Conservation (phyloP, 53 echinoderm and acorn worm genomes). For the Henricia sp. region DNA sequence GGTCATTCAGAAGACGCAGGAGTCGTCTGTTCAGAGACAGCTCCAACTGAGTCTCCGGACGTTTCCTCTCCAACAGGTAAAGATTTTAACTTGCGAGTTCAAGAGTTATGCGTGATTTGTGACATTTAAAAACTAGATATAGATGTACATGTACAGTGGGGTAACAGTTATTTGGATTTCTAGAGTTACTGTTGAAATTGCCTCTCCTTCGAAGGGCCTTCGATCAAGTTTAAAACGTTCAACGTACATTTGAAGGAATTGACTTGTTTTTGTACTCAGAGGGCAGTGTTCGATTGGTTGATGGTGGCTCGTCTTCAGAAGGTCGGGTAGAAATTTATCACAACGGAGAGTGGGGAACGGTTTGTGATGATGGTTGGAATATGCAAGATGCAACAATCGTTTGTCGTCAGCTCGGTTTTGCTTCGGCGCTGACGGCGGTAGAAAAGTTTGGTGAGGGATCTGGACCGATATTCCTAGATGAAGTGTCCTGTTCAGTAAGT, state of each 20-base stretch:
- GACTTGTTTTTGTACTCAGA: too few species aligned
- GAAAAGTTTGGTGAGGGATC: not conserved
- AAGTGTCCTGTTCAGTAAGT: not conserved
- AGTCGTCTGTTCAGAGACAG: too few species aligned
- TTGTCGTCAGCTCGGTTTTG: conserved; percentile 52
- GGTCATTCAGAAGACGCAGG: too few species aligned
- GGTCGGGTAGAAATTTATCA: conserved; percentile 15
- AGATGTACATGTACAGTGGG: not conserved
- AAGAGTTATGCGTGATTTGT: not conserved
- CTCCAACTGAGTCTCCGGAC: too few species aligned
- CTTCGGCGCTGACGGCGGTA: not conserved
- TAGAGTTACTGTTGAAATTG: not conserved
- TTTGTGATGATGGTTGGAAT: not conserved
- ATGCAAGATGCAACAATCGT: conserved; percentile 4
- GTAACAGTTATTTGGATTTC: not conserved
- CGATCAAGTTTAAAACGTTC: too few species aligned
- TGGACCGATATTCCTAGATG: conserved; percentile 30
- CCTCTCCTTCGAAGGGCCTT: not conserved
- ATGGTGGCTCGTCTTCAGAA: not conserved
- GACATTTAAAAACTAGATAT: not conserved
- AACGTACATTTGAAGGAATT: too few species aligned
- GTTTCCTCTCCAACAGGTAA: too few species aligned
- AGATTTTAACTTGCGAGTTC: too few species aligned
- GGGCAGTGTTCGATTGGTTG: conserved; percentile 25
- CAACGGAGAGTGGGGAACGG: conserved; percentile 19